Evolutionary conservation across 2,797 vertebrate species (phyloP), one percentile per base, ranked within the genome.

Genomic region (Coracias cyanogaster): DNA sequence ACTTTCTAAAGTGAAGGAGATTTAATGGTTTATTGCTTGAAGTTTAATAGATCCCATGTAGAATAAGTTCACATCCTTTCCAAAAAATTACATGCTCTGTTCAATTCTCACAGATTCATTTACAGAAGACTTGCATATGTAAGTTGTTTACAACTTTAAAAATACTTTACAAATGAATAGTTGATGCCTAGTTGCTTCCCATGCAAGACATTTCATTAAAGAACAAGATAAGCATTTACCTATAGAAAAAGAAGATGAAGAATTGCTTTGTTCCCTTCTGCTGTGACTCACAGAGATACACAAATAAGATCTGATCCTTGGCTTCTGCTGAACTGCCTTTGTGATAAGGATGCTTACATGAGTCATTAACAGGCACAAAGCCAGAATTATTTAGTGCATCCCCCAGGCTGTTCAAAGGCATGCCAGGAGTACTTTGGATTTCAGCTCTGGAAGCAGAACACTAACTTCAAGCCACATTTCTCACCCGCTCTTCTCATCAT

Each of bases 381-480:
- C 78, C 89, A 89, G 64, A 71, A 71, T 45, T 62, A 52, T 58
- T 80, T 62, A 71, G 51, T 39, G 74, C 60, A 90, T 87, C 60
- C 90, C 43, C 54, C 31, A 60, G 87, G 87, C 80, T 90, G 70
- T 57, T 72, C 33, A 4, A 84, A 88, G 49, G 28, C 74, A 39
- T n/a, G 65, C 73, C 90, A 92, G 48, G 52, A 94, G 46, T 31
- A 83, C 46, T 74, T 71, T 90, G 82, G 78, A 54, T 90, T 92
- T 86, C 72, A 74, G 62, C 51, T 90, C 73, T 90, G 86, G 82
- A 86, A 90, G n/a, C 64, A 84, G 74, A 93, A 81, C 15, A 18
- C 33, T 48, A n/a, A 61, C 65, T 84, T 77, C 65, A 84, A 88
- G 74, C 13, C 65, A 77, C 45, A 28, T 81, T 92, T 95, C 82